Evolutionary conservation across 2,113 vertebrate genomes (phyloP).

Genomic region (Oreochromis spilurus): DNA sequence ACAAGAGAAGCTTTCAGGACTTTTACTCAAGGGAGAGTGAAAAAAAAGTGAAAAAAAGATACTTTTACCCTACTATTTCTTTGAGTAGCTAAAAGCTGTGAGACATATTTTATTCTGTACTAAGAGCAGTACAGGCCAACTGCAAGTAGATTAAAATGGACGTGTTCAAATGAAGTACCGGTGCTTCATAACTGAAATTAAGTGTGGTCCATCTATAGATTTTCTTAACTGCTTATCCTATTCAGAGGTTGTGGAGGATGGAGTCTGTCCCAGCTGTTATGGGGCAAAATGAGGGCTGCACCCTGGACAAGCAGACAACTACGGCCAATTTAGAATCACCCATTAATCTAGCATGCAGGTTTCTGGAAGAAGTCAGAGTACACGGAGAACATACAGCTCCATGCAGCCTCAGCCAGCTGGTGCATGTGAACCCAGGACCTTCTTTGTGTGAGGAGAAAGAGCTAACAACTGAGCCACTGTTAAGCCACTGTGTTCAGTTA

Average conservation of each 20-base stretch:
- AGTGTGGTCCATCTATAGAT: background rate
- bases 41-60: background rate
- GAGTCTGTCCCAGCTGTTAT: background rate
- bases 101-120: background rate
- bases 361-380: background rate
- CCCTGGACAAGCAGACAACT: background rate
- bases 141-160: background rate
- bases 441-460: background rate
- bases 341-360: background rate
- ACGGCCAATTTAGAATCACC: background rate
- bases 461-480: background rate
- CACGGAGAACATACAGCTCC: background rate
- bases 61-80: background rate
- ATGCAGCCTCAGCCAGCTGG: background rate
- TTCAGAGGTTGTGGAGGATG: background rate
- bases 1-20: background rate
- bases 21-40: background rate
- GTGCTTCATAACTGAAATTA: background rate
- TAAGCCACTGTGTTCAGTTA: background rate
- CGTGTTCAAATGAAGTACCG: background rate
- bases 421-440: background rate
- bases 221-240: background rate
- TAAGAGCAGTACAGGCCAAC: background rate
- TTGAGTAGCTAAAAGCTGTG: background rate
- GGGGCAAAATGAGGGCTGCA: background rate